Evolutionary conservation across 2,797 vertebrate genomes (phyloP).

Genomic region (Fundulus diaphanus): DNA sequence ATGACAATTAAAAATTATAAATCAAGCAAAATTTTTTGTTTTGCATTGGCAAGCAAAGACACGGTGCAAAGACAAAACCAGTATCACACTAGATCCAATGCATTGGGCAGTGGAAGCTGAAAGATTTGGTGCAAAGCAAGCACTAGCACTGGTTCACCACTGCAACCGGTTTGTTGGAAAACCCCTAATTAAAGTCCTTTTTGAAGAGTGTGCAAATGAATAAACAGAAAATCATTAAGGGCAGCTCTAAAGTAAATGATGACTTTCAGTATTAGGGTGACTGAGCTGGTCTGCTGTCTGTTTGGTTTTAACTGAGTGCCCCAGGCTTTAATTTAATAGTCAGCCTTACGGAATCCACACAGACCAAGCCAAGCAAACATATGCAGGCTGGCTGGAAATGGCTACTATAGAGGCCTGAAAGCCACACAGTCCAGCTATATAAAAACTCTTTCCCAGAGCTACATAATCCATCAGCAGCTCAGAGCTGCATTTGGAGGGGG

Average conservation of each 20-base stretch:
- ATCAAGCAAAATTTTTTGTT: background rate
- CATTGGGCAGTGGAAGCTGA: background rate
- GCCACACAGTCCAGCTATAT: constrained; percentile 1
- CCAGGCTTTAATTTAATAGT: constrained; percentile 20
- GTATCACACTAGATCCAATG: background rate
- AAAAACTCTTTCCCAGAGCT: constrained; percentile 24
- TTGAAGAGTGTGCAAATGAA: background rate
- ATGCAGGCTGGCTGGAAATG: constrained; percentile 25
- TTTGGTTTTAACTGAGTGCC: constrained; percentile 5
- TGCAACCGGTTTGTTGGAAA: background rate
- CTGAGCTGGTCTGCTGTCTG: background rate
- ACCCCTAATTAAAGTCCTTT: background rate
- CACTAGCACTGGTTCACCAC: background rate
- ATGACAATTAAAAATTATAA: background rate
- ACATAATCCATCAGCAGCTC: constrained; percentile 32
- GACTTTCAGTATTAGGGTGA: background rate
- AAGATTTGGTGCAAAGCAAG: background rate
- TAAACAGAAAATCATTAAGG: constrained; percentile 3
- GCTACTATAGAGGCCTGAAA: background rate
- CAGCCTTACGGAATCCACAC: background rate
- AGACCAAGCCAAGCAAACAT: background rate
- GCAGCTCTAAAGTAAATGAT: constrained; percentile 4
- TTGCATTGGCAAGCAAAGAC: background rate
- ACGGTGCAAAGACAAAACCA: background rate
- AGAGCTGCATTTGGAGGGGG: constrained; percentile 8